Evolutionary conservation across 2,797 vertebrate species (phyloP).

Genomic region (Neosalanx taihuensis): DNA sequence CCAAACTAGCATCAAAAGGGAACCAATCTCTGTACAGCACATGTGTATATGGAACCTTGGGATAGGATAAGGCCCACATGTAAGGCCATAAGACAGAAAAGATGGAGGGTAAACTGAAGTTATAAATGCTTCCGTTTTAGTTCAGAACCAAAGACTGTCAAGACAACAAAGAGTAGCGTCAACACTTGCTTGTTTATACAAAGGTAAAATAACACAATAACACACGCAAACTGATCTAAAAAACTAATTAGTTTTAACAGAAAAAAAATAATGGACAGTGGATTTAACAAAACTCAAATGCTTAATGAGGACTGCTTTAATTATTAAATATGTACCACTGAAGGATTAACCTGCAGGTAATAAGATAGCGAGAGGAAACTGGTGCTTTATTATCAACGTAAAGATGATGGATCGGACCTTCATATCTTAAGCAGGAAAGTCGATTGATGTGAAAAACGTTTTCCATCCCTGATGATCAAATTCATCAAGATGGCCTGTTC

Average conservation of each 20-base stretch:
- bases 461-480: not conserved
- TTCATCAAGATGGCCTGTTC: not conserved
- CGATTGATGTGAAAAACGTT: not conserved
- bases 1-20: not conserved
- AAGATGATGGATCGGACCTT: constrained; percentile 5
- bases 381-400: not conserved
- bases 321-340: not conserved
- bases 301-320: not conserved
- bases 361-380: too few species aligned
- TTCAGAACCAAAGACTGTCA: not conserved
- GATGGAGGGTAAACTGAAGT: not conserved
- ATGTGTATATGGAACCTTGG: not conserved
- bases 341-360: not conserved
- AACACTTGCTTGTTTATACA: not conserved
- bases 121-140: not conserved
- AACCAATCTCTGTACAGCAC: not conserved
- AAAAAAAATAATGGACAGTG: not conserved
- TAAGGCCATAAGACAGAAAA: not conserved
- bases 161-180: not conserved
- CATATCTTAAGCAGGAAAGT: not conserved
- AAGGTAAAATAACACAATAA: too few species aligned
- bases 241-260: not conserved
- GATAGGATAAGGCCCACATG: not conserved
- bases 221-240: not conserved
- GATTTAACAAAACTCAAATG: not conserved